These are phyloP conservation scores for Eucidaris tribuloides DNA, from an alignment of 35 echinoderm and acorn worm genomes.

Conservation along the genomic window DNA sequence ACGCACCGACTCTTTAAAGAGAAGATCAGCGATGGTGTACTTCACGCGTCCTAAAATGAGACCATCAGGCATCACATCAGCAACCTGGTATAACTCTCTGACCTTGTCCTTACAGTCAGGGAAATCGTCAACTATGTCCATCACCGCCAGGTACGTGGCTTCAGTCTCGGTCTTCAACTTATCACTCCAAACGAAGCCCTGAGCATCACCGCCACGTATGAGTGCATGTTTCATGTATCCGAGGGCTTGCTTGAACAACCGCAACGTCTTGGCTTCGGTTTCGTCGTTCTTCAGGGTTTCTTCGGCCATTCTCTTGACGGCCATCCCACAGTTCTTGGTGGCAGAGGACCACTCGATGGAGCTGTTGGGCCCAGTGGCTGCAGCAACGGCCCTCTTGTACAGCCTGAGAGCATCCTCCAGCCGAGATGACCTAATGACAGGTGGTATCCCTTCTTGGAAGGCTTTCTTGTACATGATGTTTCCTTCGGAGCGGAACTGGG, in stretches of 20 bases:
- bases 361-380: neutral
- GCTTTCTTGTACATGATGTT: neutral
- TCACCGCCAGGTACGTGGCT: neutral
- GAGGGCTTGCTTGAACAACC: neutral
- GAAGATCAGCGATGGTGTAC: neutral
- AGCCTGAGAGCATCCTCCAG: neutral
- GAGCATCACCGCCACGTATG: neutral
- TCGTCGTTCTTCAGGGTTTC: neutral
- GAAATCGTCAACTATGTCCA: too few relatives aligned
- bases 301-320: neutral
- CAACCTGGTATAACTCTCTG: neutral
- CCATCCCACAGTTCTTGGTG: too few relatives aligned
- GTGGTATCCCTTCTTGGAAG: neutral
- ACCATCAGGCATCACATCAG: neutral
- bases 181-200: neutral
- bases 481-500: neutral
- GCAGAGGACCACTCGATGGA: neutral
- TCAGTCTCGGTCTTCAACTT: neutral
- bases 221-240: neutral
- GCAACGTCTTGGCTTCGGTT: neutral
- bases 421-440: neutral
- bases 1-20: neutral
- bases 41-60: neutral
- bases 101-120: neutral
- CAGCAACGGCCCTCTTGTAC: neutral